Evolutionary conservation across 2,797 vertebrate genomes (phyloP), one percentile per base, ranked within the genome.

Genomic region (Myotis vivesi): DNA sequence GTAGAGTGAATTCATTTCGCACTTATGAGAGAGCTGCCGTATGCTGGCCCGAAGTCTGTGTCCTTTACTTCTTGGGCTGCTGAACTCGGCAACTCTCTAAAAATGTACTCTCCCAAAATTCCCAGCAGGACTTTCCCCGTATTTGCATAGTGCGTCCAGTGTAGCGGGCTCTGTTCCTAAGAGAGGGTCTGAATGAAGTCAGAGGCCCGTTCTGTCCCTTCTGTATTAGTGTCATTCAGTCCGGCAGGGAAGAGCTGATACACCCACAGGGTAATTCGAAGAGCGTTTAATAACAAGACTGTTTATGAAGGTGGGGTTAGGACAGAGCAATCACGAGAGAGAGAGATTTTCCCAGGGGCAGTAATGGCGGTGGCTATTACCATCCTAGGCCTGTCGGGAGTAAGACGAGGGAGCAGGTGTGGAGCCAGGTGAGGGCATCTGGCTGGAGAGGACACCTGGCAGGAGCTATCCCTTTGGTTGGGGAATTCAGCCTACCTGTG

Each of bases 61-160:
- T 94, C 89, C 89, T 94, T 91, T 94, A 53, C 76, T 87, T 92
- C 77, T 86, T 76, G 77, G 33, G 25, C 80, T 59, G 49, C 76
- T 64, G 75, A 77, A 66, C 85, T 87, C 1, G 17, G 71, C 76
- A 22, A 69, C 73, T 85, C 76, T 94, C 86, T 57, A 80, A 59
- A 92, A 91, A 86, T 36, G 87, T 89, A 44, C 72, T 85, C 72
- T 90, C 77, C 79, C 25, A 49, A 96, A 93, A 25, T 92, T 95
- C 92, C 94, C 93, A 87, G 22, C 79, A 95, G 93, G 92, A 82
- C 80, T 95, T 96, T 46, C 68, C 94, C 57, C 22, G 0, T 8
- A 16, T 85, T 68, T n/a, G 59, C 86, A 68, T 1, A 86, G 69
- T 15, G 33, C 17, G 2, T 33, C 8, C 15, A 28, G 20, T 16